Base-by-base conservation (phyloP, 2,888 invertebrate species). In the Leptura quadrifasciata region DNA sequence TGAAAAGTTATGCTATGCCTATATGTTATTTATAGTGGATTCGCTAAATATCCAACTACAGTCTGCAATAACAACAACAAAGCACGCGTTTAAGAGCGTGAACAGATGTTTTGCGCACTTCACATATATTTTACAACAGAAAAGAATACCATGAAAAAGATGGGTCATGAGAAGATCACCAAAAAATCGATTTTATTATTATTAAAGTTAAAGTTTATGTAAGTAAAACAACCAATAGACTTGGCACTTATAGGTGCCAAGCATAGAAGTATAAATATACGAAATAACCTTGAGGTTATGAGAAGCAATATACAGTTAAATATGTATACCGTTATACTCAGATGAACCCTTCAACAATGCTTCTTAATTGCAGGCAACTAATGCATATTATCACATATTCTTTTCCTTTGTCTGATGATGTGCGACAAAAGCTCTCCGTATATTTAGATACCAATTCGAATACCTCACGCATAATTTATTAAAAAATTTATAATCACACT, bases 341-440 rank as follows among this genome's bases (percentile, higher is more conserved):
- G n/a, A 63, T 63, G 61, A 63, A 63, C 61, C 61, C 61, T 63
- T 63, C 61, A 63, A 63, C 61, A 63, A 63, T 63, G 61, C 61
- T 17, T 12, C 18, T 60, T 63, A 63, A 63, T 63, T 63, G 35
- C 61, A 63, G 61, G 61, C 27, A 35, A 15, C 35, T 35, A 63
- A 20, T 63, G 61, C 17, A 31, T 17, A 63, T 4, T 27, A 63
- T 18, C 31, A 39, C 18, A 63, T 18, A 1, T 63, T 31, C 35
- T 31, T 63, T 35, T 31, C 17, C 8, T 17, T 3, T 31, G 17
- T 17, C 27, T 21, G 24, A 58, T 24, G 58, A 21, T 24, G 24
- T 24, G 21, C 21, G 24, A 9, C 24, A 21, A 24, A 58, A 24
- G 24, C 35, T 63, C 35, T 39, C 0, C 12, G 2, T 39, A 39